Evolutionary conservation across 1,140 invertebrate species (phyloP), one percentile per base, ranked within the genome.

Genomic region (Chironomus striatipennis): DNA sequence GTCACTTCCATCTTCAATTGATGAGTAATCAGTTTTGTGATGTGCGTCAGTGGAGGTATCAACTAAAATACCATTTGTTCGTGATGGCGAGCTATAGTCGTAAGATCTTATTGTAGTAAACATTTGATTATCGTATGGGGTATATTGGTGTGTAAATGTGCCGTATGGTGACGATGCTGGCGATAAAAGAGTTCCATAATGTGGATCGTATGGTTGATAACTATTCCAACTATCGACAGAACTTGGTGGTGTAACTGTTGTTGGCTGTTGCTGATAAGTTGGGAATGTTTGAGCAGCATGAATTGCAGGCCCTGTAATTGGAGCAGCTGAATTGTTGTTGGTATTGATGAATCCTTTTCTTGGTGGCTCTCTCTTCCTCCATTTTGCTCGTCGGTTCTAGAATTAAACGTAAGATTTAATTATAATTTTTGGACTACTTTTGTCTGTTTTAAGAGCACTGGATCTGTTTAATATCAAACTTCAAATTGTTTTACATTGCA

Each of bases 351-450:
- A 92, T 4, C 92, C 91, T 83, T 97, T 97, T 75, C 98, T 90
- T 0, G 96, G 97, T 12, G 98, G 98, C 83, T 99, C 97, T 6
- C 96, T 90, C 83, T 98, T 99, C 17, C 97, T 87, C 97, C 97
- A 99, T 82, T 98, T 99, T 7, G 97, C 97, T 74, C 97, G 87
- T 76, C 97, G 87, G 80, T 99, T 98, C 85, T 99, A 92, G 47
- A 10, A 12, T 12, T n/a, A n/a, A n/a, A n/a, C n/a, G n/a, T n/a
- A n/a, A n/a, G n/a, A n/a, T n/a, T n/a, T n/a, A n/a, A n/a, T n/a
- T n/a, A n/a, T n/a, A n/a, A n/a, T n/a, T n/a, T n/a, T n/a, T n/a
- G n/a, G n/a, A n/a, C n/a, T n/a, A n/a, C n/a, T n/a, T n/a, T n/a
- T n/a, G n/a, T n/a, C n/a, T n/a, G n/a, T n/a, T n/a, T n/a, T n/a